Conservation (phyloP, 2,888 invertebrate species). For the Ochropleura leucogaster region DNA sequence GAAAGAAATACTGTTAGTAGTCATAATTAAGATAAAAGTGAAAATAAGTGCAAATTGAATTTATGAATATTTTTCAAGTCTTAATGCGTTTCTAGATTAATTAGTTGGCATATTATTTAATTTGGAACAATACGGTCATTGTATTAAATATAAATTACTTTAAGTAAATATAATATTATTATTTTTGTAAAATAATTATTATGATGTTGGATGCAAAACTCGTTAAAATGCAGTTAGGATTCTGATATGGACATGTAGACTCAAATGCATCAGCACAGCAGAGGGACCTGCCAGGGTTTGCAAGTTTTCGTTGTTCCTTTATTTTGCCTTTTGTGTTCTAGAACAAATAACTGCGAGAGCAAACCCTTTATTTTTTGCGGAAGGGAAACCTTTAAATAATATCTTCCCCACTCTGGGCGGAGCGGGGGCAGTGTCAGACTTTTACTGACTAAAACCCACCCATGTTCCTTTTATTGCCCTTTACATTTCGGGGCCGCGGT, state of each 20-base stretch:
- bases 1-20: slow-evolving; percentile 75
- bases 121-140: neutral
- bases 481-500: too few species aligned
- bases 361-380: too few species aligned
- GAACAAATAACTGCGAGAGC: too few species aligned
- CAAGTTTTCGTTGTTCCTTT: too few species aligned
- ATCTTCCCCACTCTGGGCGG: too few species aligned
- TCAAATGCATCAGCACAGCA: neutral
- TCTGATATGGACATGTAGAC: slow-evolving; percentile 24
- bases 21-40: slow-evolving; percentile 2
- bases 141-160: neutral
- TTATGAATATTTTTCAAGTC: neutral
- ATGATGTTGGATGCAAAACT: slow-evolving; percentile 15
- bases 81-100: neutral
- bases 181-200: slow-evolving; percentile 4
- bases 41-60: neutral
- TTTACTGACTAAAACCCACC: too few species aligned
- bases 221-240: neutral
- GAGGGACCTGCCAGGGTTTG: too few species aligned
- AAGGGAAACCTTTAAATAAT: too few species aligned
- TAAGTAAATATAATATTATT: slow-evolving; percentile 20
- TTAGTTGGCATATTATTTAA: neutral
- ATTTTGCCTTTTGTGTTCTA: too few species aligned
- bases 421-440: too few species aligned
- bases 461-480: too few species aligned